Evolutionary conservation across 2,888 invertebrate genomes (phyloP).

Genomic region (Periphyllus acericola): DNA sequence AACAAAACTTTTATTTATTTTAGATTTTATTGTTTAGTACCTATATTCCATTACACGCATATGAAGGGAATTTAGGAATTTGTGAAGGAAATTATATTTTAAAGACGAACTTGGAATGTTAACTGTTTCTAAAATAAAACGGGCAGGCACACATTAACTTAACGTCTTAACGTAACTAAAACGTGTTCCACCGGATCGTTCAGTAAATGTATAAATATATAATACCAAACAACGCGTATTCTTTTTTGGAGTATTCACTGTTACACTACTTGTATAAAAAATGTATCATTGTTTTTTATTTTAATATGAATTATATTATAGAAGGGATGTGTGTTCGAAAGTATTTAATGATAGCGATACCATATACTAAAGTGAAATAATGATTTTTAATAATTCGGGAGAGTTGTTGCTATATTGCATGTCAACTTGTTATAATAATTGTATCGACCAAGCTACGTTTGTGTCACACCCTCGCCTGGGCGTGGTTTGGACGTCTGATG

Average conservation of each 20-base stretch:
- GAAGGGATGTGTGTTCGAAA: background rate
- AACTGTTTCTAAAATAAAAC: slow-evolving; percentile 50
- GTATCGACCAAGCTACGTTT: slow-evolving; percentile 55
- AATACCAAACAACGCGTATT: background rate
- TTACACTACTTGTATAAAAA: background rate
- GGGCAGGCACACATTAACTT: background rate
- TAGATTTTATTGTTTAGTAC: too few relatives aligned
- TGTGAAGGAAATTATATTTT: background rate
- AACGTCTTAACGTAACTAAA: background rate
- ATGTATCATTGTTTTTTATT: background rate
- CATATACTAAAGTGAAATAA: slow-evolving; percentile 24
- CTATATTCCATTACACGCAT: too few relatives aligned
- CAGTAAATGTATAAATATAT: slow-evolving; percentile 22
- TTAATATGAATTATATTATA: background rate
- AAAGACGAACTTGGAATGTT: background rate
- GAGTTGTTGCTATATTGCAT: slow-evolving; percentile 40
- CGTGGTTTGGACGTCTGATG: slow-evolving; percentile 53
- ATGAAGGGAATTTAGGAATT: background rate
- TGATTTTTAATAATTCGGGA: slow-evolving; percentile 54
- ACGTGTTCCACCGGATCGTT: slow-evolving; percentile 6
- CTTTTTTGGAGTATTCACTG: background rate
- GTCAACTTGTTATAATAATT: slow-evolving; percentile 58
- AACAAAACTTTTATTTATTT: too few relatives aligned
- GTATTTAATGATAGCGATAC: background rate
- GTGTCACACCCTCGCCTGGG: slow-evolving; percentile 50